These are phyloP conservation scores for Tretioscincus oriximinensis DNA, from an alignment of 2,113 vertebrate genomes.

Conservation along the genomic window DNA sequence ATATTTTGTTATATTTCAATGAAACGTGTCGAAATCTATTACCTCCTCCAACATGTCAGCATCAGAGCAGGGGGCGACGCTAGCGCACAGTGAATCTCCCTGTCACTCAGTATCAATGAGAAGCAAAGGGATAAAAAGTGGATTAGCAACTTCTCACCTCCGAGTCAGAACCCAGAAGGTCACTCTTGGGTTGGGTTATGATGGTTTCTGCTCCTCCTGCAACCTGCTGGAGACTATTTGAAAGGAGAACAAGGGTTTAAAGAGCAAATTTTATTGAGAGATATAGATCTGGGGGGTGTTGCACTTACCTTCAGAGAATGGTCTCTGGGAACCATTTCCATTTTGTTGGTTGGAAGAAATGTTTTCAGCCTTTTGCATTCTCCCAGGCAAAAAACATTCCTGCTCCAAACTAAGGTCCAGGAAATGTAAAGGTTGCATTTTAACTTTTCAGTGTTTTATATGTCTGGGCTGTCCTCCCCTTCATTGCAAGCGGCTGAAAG, in stretches of 20 bases:
- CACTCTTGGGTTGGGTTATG: background rate
- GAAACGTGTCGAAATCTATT: conserved; percentile 72
- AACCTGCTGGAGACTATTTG: background rate
- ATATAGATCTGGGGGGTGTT: too few relatives aligned
- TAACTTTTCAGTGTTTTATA: too few relatives aligned
- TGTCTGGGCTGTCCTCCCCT: too few relatives aligned
- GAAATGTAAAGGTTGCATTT: too few relatives aligned
- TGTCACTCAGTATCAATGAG: background rate
- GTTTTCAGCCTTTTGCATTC: too few relatives aligned
- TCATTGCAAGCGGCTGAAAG: too few relatives aligned
- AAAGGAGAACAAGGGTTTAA: background rate
- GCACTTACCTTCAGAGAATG: too few relatives aligned
- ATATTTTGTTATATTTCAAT: conserved; percentile 80
- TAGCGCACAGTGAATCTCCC: accelerated
- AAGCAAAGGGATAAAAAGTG: background rate
- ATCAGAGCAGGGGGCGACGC: conserved; percentile 12
- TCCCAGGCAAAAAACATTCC: too few relatives aligned
- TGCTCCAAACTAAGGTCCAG: too few relatives aligned
- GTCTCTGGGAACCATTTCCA: too few relatives aligned
- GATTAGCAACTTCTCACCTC: accelerated
- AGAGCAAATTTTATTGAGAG: background rate
- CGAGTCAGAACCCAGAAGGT: background rate
- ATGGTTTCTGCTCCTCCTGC: background rate
- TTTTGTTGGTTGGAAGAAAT: too few relatives aligned
- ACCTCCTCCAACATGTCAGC: conserved; percentile 60